Evolutionary conservation across 2,797 vertebrate species (phyloP), one percentile per base, ranked within the genome.

Genomic region (Notamacropus eugenii): DNA sequence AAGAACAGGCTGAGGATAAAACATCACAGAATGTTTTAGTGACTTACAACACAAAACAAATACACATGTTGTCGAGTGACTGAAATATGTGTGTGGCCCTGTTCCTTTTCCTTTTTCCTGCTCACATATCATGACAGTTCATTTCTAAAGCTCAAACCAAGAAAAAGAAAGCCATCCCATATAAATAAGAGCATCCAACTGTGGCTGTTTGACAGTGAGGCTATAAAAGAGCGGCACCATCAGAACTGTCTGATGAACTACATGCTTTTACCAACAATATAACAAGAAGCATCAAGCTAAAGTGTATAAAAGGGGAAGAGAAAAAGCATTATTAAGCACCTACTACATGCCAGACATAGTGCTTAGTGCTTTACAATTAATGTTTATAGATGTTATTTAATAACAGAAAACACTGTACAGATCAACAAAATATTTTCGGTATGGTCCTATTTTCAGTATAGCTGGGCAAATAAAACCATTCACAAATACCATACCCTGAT

Each of bases 41-140:
- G 29, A 56, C 57, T n/a, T 8, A 52, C 40, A 54, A 59, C 54
- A 27, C 24, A 92, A 91, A 91, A 91, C 29, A 95, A 93, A 93
- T 74, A 46, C 11, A 57, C 50, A 82, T 82, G 19, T 92, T 82
- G 11, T 90, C 67, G 74, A 94, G 27, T 91, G 55, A 82, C 10
- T 92, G 46, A 90, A 93, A 96, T 56, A 46, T 34, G 94, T 96
- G 74, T 91, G 87, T 92, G 58, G 74, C 40, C 74, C 40, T 82
- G n/a, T 82, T 82, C 6, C 40, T 82, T 82, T 74, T 46, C 6
- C 40, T 82, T 82, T 74, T 46, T 82, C 74, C 40, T 46, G 40
- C 27, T 46, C 74, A 82, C 74, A 46, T 46, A 46, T 46, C 40
- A 82, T 82, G 22, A 46, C 74, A 82, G 40, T 46, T 82, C 40